Evolutionary conservation across 1,140 invertebrate species (phyloP).

Genomic region (Artemia franciscana): DNA sequence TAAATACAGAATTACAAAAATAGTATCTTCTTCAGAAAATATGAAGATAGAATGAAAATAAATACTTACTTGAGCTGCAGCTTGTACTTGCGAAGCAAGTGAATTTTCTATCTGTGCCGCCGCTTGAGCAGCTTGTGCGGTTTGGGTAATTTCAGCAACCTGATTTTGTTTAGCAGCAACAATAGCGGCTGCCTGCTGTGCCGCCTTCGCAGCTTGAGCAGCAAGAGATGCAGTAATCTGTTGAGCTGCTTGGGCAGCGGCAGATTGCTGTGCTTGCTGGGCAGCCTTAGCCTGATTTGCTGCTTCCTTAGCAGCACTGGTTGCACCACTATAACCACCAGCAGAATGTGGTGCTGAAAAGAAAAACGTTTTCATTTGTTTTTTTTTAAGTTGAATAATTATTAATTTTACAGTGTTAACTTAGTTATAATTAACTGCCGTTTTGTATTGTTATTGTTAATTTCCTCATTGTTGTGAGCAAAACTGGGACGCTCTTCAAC

Average conservation of each 20-base stretch:
- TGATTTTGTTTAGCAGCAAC: conserved; percentile 15
- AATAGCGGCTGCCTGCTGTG: conserved; percentile 8
- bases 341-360: no score
- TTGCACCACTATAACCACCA: no score
- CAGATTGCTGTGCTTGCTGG: not conserved
- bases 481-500: no score
- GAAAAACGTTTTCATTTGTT: no score
- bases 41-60: no score
- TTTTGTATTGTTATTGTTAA: no score
- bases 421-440: no score
- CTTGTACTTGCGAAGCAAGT: not conserved
- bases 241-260: not conserved
- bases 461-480: no score
- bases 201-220: not conserved
- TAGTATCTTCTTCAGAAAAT: no score
- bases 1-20: no score
- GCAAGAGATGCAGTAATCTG: not conserved
- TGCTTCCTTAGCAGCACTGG: conserved; percentile 3
- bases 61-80: not conserved
- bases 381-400: no score
- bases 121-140: not conserved
- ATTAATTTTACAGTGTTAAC: no score
- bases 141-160: conserved; percentile 11
- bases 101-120: not conserved
- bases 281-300: conserved; percentile 8